Evolutionary conservation across 2,797 vertebrate genomes (phyloP), one percentile per base, ranked within the genome.

Genomic region (Champsocephalus gunnari): DNA sequence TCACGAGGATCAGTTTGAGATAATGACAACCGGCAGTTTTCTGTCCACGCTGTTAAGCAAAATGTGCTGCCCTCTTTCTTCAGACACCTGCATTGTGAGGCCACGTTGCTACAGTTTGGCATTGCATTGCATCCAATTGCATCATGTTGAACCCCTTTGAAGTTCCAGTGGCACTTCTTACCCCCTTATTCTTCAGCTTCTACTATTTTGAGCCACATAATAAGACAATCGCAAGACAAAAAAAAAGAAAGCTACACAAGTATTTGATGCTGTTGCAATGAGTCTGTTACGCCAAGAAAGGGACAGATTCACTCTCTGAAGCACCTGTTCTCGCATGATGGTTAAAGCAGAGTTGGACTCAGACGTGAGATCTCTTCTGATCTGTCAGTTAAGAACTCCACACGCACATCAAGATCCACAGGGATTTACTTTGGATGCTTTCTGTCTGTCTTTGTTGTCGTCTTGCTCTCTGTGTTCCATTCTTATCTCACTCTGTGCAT

Each of bases 131-230:
- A 85, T 69, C 58, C 66, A 68, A 34, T 94, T 94, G 92, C 94
- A 94, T 94, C 94, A 94, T 78, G 70, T 81, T 80, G 84, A 90
- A 87, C 77, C 79, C 83, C 90, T 94, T 94, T 93, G 90, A 94
- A 91, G 93, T 91, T 86, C 66, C 88, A 87, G 84, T 92, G 90
- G 85, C 89, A 91, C 85, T 91, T 89, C 87, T 88, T 89, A 91
- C 86, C 86, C 88, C 79, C 86, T 86, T 84, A 85, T 87, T 85
- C 86, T 74, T 84, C 63, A 45, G 79, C 87, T 88, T 88, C 79
- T 78, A 79, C 76, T 90, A 56, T 85, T 88, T 90, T 91, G 89
- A 91, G 92, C 92, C 82, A 91, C 79, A 92, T 88, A 87, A 88
- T 78, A 86, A 83, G 86, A 88, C 71, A 86, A 88, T 85, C 47